Percentiles rank a stretch among this genome's conserved stretches.
Evolutionary conservation across 2,113 vertebrate genomes (phyloP).

Genomic region (Apteryx mantelli): DNA sequence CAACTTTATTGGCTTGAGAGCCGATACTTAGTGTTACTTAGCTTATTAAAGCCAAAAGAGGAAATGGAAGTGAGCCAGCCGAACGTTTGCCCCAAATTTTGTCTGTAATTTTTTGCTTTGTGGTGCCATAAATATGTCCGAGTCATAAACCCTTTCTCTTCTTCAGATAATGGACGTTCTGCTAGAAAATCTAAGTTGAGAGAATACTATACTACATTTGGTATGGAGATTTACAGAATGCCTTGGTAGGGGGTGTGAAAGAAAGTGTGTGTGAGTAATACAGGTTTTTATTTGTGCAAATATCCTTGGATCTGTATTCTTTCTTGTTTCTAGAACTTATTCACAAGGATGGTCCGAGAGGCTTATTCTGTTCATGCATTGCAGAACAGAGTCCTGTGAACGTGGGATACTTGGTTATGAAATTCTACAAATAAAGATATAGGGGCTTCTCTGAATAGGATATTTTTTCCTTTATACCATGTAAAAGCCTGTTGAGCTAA

Average conservation of each 20-base stretch:
- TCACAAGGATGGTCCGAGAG: fast-evolving
- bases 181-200: background rate
- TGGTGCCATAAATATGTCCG: background rate
- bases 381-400: background rate
- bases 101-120: background rate
- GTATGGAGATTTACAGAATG: background rate
- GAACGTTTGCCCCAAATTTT: background rate
- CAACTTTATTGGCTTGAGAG: background rate
- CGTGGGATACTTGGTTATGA: background rate
- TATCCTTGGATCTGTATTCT: background rate
- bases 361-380: background rate
- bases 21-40: background rate
- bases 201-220: background rate
- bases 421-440: background rate
- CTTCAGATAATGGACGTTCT: background rate
- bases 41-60: background rate
- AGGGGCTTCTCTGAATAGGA: background rate
- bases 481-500: background rate
- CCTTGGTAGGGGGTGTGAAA: fast-evolving
- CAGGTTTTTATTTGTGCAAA: background rate
- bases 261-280: background rate
- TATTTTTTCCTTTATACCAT: background rate
- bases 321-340: background rate
- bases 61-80: background rate
- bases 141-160: background rate